Evolutionary conservation across 2,113 vertebrate species (phyloP), one percentile per base, ranked within the genome.

Genomic region (Bufo gargarizans): DNA sequence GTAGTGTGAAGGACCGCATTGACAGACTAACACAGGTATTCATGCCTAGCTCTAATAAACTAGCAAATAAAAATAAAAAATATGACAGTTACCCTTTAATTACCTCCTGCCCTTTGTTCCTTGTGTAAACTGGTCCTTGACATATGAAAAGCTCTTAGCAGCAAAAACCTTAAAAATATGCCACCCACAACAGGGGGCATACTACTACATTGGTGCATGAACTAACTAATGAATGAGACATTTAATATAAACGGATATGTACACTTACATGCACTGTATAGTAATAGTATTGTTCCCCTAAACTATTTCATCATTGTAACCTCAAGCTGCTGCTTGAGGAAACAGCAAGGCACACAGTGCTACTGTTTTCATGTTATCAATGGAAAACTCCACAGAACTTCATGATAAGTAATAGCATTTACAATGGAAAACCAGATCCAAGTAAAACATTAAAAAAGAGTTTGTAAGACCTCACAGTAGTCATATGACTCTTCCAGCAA

Each of bases 401-500:
- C 22, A 16, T 58, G 56, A 61, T 6, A 45, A 17, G 19, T n/a
- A 58, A 6, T 33, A 58, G 53, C 53, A 17, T 20, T 16, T 58
- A 80, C 20, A 79, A 79, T 56, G n/a, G 12, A 43, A 10, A 4
- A 43, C 7, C 33, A 45, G 58, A 67, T 79, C 76, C 76, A 65
- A 50, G 58, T 19, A 20, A 59, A 47, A 43, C 20, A 14, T 56
- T 55, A 22, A 85, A 16, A 69, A 81, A 45, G 4, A 45, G 50
- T 19, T 78, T 16, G 20, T 69, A 43, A 67, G 22, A 55, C 77
- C 45, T 17, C 53, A 86, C 74, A 45, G 65, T 74, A 87, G 85
- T 22, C 7, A 47, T 47, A 78, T 78, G 33, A 56, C 13, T 87
- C 56, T 81, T 82, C 67, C 55, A 61, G 74, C 74, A 86, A 22